These are phyloP conservation scores for Drosophila histrio DNA, from an alignment of 2,888 invertebrate species.

Conservation along the genomic window DNA sequence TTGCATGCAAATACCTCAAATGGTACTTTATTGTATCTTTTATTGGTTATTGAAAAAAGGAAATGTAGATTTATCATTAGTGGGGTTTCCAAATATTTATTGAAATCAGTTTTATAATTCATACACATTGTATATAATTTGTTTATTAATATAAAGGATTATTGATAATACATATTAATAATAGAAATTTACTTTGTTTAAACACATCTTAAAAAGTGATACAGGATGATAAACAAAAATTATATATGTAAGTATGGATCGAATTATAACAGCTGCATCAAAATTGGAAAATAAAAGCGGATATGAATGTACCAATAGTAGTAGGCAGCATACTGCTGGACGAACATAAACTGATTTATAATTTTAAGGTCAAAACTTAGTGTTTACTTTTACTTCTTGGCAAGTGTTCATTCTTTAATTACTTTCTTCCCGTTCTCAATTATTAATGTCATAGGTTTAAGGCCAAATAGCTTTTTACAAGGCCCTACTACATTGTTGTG, in stretches of 20 bases:
- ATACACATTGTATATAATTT: constrained; percentile 71
- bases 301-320: constrained; percentile 11
- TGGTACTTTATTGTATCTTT: background rate
- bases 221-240: constrained; percentile 46
- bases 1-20: background rate
- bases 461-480: constrained; percentile 54
- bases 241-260: constrained; percentile 24
- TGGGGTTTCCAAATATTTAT: constrained; percentile 73
- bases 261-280: constrained; percentile 34
- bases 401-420: constrained; percentile 57
- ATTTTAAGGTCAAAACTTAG: constrained; percentile 63
- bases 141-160: constrained; percentile 78
- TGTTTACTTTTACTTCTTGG: constrained; percentile 64
- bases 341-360: constrained; percentile 64
- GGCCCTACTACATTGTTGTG: constrained; percentile 38
- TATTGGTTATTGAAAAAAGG: background rate
- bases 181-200: constrained; percentile 66
- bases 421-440: constrained; percentile 41
- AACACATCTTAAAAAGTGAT: constrained; percentile 71
- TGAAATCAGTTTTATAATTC: constrained; percentile 72
- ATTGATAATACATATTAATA: constrained; percentile 79
- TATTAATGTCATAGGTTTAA: constrained; percentile 35
- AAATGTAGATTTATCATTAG: constrained; percentile 2
- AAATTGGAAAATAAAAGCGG: constrained; percentile 22
- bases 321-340: constrained; percentile 41